Evolutionary conservation across 2,888 invertebrate genomes (phyloP).

Genomic region (Acleris laterana): DNA sequence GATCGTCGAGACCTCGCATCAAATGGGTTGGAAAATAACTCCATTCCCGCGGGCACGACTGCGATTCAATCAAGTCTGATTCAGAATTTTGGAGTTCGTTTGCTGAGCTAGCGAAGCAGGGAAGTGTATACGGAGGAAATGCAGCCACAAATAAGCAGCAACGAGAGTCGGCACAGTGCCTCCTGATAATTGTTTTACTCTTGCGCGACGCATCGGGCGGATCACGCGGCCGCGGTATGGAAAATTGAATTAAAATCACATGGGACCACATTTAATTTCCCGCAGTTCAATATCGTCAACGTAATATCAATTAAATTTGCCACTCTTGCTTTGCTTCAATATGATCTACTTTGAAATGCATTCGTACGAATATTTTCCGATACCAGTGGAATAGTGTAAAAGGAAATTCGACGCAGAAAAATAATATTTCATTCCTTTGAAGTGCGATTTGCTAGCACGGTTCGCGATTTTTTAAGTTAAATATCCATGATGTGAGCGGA

Average conservation of each 20-base stretch:
- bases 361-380: neutral
- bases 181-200: constrained; percentile 34
- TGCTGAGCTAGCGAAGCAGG: constrained; percentile 57
- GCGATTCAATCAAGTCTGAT: constrained; percentile 82
- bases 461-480: constrained; percentile 3
- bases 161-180: constrained; percentile 34
- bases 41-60: constrained; percentile 75
- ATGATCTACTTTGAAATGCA: neutral
- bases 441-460: constrained; percentile 4
- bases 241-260: constrained; percentile 39
- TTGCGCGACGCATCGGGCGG: constrained; percentile 16
- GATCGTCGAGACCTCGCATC: constrained; percentile 59
- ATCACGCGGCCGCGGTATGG: constrained; percentile 29
- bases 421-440: constrained; percentile 14
- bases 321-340: neutral
- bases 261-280: constrained; percentile 41
- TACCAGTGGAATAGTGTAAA: neutral
- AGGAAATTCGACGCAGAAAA: constrained; percentile 4
- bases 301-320: constrained; percentile 11
- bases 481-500: neutral
- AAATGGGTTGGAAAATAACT: constrained; percentile 82
- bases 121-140: constrained; percentile 59
- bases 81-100: constrained; percentile 82
- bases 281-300: constrained; percentile 17
- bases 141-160: constrained; percentile 49